A percentile compares a stretch with the other conserved stretches of the same genome.
Evolutionary conservation across 2,797 vertebrate species (phyloP).

Genomic region (Mastacembelus armatus): DNA sequence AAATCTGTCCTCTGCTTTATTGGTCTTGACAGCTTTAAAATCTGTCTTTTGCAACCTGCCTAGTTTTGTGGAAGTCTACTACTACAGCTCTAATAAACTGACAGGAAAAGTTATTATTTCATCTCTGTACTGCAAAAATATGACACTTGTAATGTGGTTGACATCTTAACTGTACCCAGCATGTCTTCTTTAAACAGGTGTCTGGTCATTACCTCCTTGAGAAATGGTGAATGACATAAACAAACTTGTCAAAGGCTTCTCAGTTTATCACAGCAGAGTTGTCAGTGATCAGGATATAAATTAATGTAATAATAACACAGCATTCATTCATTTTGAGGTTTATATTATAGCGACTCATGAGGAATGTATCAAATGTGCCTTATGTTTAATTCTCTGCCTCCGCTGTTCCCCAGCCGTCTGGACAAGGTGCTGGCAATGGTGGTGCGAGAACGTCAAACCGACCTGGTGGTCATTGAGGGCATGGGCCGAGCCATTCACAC

Average conservation of each 20-base stretch:
- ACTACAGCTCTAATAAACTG: background rate
- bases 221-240: background rate
- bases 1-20: background rate
- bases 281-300: too few species aligned
- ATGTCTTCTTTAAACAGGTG: background rate
- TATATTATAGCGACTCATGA: background rate
- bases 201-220: background rate
- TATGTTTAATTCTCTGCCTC: background rate
- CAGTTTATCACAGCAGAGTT: background rate
- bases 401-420: slow-evolving; percentile 85
- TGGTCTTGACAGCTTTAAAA: background rate
- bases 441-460: slow-evolving; percentile 90
- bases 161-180: background rate
- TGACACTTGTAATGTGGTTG: background rate
- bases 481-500: slow-evolving; percentile 99
- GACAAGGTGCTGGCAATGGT: slow-evolving; percentile 92
- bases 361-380: background rate
- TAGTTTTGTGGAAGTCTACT: background rate
- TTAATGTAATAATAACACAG: too few species aligned
- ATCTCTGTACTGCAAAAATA: background rate
- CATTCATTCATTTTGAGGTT: too few species aligned
- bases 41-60: background rate
- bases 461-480: slow-evolving; percentile 97
- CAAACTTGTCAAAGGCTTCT: background rate
- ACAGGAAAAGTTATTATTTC: too few species aligned